These are phyloP conservation scores for Drosophila repleta DNA, from an alignment of 1,140 invertebrate genomes.

Conservation along the genomic window DNA sequence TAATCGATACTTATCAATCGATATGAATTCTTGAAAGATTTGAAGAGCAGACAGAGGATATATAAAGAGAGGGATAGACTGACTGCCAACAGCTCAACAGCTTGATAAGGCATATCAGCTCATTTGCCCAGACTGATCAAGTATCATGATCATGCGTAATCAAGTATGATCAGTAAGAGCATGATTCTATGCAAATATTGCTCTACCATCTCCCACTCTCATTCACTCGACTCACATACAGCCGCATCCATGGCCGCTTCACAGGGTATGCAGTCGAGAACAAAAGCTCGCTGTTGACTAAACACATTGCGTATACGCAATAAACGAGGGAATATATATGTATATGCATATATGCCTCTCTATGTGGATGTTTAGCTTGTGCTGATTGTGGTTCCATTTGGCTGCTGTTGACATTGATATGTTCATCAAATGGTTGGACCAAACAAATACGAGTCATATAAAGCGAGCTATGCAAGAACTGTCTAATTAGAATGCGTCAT, in stretches of 20 bases:
- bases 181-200: too few species aligned
- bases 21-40: neutral
- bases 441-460: neutral
- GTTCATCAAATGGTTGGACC: conserved; percentile 15
- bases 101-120: too few species aligned
- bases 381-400: neutral
- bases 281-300: neutral
- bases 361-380: neutral
- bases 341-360: neutral
- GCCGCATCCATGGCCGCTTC: neutral
- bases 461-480: conserved; percentile 7
- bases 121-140: too few species aligned
- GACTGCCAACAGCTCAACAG: too few species aligned
- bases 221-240: too few species aligned
- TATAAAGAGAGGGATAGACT: too few species aligned
- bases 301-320: conserved; percentile 24
- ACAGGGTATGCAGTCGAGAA: neutral
- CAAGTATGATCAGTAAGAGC: too few species aligned
- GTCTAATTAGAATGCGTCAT: conserved; percentile 45
- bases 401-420: conserved; percentile 31
- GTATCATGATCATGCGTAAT: too few species aligned
- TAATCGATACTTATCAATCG: neutral
- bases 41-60: too few species aligned
- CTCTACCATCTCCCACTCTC: too few species aligned
- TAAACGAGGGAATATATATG: neutral